These are phyloP conservation scores for Diplodus puntazzo DNA, from an alignment of 2,797 vertebrate species.

Conservation along the genomic window DNA sequence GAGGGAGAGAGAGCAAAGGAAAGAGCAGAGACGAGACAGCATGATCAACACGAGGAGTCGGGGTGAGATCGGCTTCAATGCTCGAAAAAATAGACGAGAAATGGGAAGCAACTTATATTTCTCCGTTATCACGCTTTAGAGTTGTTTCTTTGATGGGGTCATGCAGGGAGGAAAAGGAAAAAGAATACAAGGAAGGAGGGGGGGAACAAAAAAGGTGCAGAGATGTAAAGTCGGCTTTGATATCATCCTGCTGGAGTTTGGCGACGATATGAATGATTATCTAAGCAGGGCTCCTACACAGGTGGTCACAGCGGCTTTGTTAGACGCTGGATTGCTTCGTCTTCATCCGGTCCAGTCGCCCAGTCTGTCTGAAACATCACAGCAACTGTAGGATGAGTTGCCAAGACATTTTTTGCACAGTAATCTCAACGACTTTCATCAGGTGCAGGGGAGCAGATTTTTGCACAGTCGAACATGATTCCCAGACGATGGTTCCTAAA, in stretches of 20 bases:
- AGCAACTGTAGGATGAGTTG: too few relatives aligned
- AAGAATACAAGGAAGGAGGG: background rate
- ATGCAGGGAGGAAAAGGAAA: background rate
- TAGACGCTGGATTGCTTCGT: background rate
- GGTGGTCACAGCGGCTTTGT: constrained; percentile 12
- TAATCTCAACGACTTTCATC: too few relatives aligned
- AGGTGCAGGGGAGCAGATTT: too few relatives aligned
- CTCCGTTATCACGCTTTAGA: constrained; percentile 14
- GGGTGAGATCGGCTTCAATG: constrained; percentile 17
- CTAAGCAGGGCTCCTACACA: background rate
- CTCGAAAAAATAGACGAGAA: constrained; percentile 15
- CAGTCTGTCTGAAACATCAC: too few relatives aligned
- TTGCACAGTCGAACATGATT: background rate
- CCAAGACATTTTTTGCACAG: background rate
- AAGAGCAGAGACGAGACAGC: constrained; percentile 42
- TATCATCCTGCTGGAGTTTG: constrained; percentile 9
- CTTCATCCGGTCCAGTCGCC: background rate
- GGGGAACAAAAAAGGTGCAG: background rate
- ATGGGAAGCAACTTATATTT: constrained; percentile 13
- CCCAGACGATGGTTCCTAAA: background rate
- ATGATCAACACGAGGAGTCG: constrained; percentile 27
- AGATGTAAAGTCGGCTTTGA: constrained; percentile 45
- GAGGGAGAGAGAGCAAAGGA: constrained; percentile 26
- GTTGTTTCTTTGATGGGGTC: constrained; percentile 26
- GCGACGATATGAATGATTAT: constrained; percentile 1